Base-by-base conservation (phyloP, 2,113 vertebrate species). In the Microtus montanus region DNA sequence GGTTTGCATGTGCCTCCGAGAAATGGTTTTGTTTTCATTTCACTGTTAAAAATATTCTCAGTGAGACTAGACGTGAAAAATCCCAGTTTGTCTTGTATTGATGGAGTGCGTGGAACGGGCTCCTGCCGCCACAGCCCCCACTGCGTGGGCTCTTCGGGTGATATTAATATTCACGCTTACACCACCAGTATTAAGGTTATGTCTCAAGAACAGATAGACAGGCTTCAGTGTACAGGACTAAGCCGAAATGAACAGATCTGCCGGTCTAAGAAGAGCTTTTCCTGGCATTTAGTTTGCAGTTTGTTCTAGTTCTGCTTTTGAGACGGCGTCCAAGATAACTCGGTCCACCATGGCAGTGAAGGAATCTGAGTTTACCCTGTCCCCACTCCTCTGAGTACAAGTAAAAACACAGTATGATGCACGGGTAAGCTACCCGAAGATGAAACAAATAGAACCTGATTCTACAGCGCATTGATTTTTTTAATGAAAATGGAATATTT, bases 31-130 rank as follows among this genome's bases (percentile, higher is more conserved):
- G 7, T 85, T 87, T 95, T 91, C 58, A 19, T 84, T 74, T 93
- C 78, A 17, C 64, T 78, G 14, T 93, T 82, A 92, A 85, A 93
- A 96, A 75, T 49, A 94, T 52, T 66, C 64, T 95, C 54, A 24
- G 47, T n/a, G 20, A 91, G 19, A 4, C 38, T 1, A 88, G 78
- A 89, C 4, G 6, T 73, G 89, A 52, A 63, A 63, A 74, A 70
- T 70, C 58, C 86, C 86, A 82, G 28, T 22, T 63, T 3, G 8
- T 24, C 0, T 15, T 14, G 88, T 41, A 19, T 73, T 64, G 66
- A 77, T 35, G 41, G 44, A 73, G 4, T 38, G 68, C 41, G 61
- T 14, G n/a, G 28, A 4, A 54, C 3, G 3, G 14, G 20, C 12
- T n/a, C 63, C 35, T 28, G 22, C 64, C 19, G 3, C 63, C 15